phyloP scores from a whole-genome alignment of 2,797 vertebrate species.

The Pteronotus mesoamericanus region DNA sequence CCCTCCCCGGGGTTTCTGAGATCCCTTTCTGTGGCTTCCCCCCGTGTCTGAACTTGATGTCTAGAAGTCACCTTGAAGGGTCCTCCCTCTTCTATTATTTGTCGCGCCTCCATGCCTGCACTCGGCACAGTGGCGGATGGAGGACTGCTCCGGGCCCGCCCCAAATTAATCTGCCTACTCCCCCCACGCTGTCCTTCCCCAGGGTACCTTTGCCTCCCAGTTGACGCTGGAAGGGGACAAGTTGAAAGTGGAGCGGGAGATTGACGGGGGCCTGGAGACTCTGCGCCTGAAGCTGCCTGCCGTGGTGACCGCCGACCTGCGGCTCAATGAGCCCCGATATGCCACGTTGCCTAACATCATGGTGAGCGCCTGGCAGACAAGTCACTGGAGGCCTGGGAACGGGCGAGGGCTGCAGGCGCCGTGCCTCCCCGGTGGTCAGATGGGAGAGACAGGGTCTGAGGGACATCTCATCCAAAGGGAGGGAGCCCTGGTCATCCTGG shows the following conservation, averaged over 20 bases:
- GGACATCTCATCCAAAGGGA: background rate
- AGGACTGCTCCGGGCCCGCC: background rate
- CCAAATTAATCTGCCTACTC: background rate
- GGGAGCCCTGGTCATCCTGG: background rate
- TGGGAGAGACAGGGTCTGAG: background rate
- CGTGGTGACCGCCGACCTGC: slow-evolving; percentile 90
- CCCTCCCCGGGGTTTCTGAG: background rate
- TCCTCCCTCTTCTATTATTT: accelerated
- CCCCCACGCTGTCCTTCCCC: background rate
- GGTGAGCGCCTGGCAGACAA: slow-evolving; percentile 77
- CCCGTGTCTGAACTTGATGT: background rate
- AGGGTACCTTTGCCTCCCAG: slow-evolving; percentile 94
- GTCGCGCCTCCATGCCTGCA: too few species aligned
- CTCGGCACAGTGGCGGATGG: too few species aligned
- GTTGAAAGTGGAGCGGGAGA: slow-evolving; percentile 90
- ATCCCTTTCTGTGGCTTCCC: background rate
- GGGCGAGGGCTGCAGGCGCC: background rate
- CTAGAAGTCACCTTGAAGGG: accelerated
- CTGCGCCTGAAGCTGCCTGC: slow-evolving; percentile 88
- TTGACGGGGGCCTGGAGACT: slow-evolving; percentile 93
- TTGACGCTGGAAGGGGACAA: slow-evolving; percentile 86
- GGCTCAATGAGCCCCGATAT: slow-evolving; percentile 94
- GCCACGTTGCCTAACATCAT: slow-evolving; percentile 96
- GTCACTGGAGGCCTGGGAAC: accelerated
- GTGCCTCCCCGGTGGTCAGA: background rate